A percentile compares a stretch with the other conserved stretches of the same genome.
phyloP scores from a whole-genome alignment of 2,113 vertebrate genomes.

The Phyllopteryx taeniolatus region DNA sequence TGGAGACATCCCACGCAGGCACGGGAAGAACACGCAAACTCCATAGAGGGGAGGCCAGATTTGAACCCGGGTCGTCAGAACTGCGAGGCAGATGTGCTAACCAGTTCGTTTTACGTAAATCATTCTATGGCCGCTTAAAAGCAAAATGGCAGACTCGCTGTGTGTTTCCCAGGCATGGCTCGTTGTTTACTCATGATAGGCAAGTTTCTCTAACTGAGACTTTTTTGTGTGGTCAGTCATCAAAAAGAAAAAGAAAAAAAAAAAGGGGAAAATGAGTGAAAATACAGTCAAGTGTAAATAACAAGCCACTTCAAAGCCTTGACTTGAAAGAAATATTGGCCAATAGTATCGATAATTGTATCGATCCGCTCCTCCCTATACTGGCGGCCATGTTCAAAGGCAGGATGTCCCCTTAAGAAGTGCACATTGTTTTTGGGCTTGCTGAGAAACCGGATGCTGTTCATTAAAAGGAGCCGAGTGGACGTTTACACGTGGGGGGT shows the following conservation, averaged over 20 bases:
- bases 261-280: background rate
- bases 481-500: constrained; percentile 50
- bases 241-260: too few relatives aligned
- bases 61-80: too few relatives aligned
- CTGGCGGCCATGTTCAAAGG: constrained; percentile 7
- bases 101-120: too few relatives aligned
- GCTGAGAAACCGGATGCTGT: constrained; percentile 25
- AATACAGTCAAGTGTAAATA: background rate
- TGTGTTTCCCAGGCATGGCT: background rate
- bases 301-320: background rate
- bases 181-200: background rate
- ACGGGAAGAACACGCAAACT: too few relatives aligned
- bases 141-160: too few relatives aligned
- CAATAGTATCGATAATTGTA: background rate
- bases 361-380: background rate
- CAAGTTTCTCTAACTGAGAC: too few relatives aligned
- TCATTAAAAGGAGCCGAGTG: constrained; percentile 38
- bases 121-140: too few relatives aligned
- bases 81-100: too few relatives aligned
- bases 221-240: too few relatives aligned
- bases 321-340: background rate
- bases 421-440: constrained; percentile 1
- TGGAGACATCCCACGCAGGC: too few relatives aligned
- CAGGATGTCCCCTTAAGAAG: constrained; percentile 8
- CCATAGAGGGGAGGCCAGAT: too few relatives aligned